These are phyloP conservation scores for Borostomias antarcticus DNA, from an alignment of 2,797 vertebrate genomes.

Conservation along the genomic window DNA sequence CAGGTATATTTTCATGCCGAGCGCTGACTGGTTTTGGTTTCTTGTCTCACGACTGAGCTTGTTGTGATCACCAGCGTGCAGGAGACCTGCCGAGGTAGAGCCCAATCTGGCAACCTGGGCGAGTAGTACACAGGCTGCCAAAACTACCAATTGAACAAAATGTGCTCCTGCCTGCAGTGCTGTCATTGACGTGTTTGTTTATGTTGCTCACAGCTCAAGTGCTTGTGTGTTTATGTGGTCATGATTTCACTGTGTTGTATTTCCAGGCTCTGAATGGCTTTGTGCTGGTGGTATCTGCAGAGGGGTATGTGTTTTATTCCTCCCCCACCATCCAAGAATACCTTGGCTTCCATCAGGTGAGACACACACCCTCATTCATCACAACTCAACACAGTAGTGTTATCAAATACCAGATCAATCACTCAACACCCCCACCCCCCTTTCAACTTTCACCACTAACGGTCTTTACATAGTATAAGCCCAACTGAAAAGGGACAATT, in stretches of 20 bases:
- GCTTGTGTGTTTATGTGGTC: background rate
- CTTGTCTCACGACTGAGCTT: conserved; percentile 4
- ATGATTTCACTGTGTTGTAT: conserved; percentile 10
- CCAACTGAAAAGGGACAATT: background rate
- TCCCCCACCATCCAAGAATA: conserved; percentile 82
- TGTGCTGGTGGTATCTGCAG: conserved; percentile 76
- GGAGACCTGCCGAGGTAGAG: conserved; percentile 23
- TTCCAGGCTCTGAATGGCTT: conserved; percentile 81
- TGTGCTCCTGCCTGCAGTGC: background rate
- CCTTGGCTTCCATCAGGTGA: conserved; percentile 84
- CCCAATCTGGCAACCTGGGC: background rate
- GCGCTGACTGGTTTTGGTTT: conserved; percentile 16
- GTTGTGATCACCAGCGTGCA: conserved; percentile 18
- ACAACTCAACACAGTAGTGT: background rate
- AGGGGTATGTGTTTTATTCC: conserved; percentile 81
- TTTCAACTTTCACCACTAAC: too few relatives aligned
- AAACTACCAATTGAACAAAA: conserved; percentile 4
- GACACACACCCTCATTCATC: too few relatives aligned
- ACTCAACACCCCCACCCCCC: background rate
- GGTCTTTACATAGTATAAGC: too few relatives aligned
- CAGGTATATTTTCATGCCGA: conserved; percentile 29
- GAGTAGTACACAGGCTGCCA: conserved; percentile 1
- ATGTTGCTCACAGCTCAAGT: background rate
- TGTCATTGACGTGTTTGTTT: background rate
- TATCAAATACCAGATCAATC: conserved; percentile 1